Evolutionary conservation across 1,140 invertebrate species (phyloP), one percentile per base, ranked within the genome.

Genomic region (Prorops nasuta): DNA sequence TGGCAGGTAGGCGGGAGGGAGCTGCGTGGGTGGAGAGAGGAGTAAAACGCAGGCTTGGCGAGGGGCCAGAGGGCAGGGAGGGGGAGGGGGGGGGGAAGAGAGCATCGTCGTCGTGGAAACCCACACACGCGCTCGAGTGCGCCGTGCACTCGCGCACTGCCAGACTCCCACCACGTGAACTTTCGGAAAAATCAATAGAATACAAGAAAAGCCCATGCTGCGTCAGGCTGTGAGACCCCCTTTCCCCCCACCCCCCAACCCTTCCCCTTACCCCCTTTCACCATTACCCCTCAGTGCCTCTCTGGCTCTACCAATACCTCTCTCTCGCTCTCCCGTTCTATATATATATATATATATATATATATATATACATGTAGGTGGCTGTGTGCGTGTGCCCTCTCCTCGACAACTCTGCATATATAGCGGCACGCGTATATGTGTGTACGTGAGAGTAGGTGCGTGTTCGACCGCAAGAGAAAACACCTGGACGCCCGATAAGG

Each of bases 181-280:
- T 75, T 75, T 71, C 63, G 66, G 69, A 77, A 77, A 76, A 77
- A 77, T 77, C 74, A 77, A 77, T 77, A 77, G 70, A 77, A 74
- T 71, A 72, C 74, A 73, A 77, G 74, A 77, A 77, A 77, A 76
- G 71, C 67, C 63, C 70, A 66, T 58, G 60, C 59, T 66, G 59
- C 62, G 69, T 66, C 65, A 64, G 60, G 56, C 61, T 55, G 56
- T 49, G 51, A 43, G 57, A 63, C 38, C 44, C 19, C 32, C 41
- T 46, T n/a, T 46, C 17, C 46, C 53, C 15, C 6, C 32, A 34
- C 8, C 51, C 21, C 20, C 17, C 20, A 21, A 31, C 28, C 32
- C 24, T 40, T 44, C 38, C 42, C 37, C 1, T 15, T 41, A 10
- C 35, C 36, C 43, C 38, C 36, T 17, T 15, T 43, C 12, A 6